Conservation (phyloP, 2,113 vertebrate genomes). For the Pongo abelii region DNA sequence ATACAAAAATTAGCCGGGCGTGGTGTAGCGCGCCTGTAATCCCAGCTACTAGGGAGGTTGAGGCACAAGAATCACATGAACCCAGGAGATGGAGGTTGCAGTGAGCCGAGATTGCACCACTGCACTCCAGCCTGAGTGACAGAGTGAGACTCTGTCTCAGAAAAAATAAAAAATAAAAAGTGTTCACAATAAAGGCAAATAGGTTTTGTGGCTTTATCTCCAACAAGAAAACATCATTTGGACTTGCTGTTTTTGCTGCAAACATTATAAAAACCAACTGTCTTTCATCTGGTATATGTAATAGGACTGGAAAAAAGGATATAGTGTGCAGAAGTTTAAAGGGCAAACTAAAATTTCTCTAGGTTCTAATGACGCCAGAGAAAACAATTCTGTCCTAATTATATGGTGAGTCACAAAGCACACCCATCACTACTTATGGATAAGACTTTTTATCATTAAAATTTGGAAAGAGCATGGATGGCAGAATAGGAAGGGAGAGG, state of each 20-base stretch:
- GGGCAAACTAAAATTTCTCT: not conserved
- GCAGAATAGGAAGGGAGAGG: not conserved
- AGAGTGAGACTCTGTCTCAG: too few relatives aligned
- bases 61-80: too few relatives aligned
- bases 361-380: not conserved
- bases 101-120: too few relatives aligned
- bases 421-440: not conserved
- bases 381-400: not conserved
- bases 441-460: not conserved
- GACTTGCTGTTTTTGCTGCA: not conserved
- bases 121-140: too few relatives aligned
- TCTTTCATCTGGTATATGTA: not conserved
- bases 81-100: too few relatives aligned
- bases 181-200: too few relatives aligned
- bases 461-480: not conserved
- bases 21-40: accelerated
- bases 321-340: not conserved
- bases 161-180: not conserved
- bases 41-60: too few relatives aligned
- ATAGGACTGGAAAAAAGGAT: not conserved
- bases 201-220: not conserved
- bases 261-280: not conserved
- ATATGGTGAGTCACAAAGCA: not conserved
- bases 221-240: not conserved
- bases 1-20: too few relatives aligned